phyloP scores from a whole-genome alignment of 2,888 invertebrate species.

The Trichacis sp. region DNA sequence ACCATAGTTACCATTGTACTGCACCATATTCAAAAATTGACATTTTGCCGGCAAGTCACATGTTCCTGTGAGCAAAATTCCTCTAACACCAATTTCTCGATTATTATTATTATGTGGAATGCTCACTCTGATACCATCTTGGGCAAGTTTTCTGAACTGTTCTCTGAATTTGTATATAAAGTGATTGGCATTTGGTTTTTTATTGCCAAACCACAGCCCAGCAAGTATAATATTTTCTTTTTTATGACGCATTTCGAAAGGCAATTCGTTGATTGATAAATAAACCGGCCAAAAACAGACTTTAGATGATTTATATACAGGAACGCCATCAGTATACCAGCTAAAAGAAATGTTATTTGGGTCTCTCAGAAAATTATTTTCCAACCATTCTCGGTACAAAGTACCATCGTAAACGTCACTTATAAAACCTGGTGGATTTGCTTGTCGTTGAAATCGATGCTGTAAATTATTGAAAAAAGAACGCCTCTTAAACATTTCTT shows the following conservation, averaged over 20 bases:
- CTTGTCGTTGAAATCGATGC: background rate
- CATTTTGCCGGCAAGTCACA: background rate
- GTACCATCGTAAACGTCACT: background rate
- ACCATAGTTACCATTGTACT: background rate
- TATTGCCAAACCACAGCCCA: slow-evolving; percentile 34
- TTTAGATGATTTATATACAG: no score
- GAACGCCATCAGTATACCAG: no score
- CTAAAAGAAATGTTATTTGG: no score
- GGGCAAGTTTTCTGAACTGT: background rate
- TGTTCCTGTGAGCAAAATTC: background rate
- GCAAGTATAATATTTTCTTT: slow-evolving; percentile 32
- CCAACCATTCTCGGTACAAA: slow-evolving; percentile 5
- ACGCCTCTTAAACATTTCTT: slow-evolving; percentile 6
- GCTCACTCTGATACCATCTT: no score
- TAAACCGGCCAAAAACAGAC: slow-evolving; percentile 42
- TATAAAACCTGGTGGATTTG: background rate
- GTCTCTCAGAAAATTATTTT: slow-evolving; percentile 16
- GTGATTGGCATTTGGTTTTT: slow-evolving; percentile 32
- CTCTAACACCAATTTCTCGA: slow-evolving; percentile 1
- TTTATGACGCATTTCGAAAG: slow-evolving; percentile 19
- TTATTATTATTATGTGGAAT: no score
- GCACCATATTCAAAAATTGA: background rate
- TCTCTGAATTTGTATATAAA: slow-evolving; percentile 10
- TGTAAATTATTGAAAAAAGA: slow-evolving; percentile 16
- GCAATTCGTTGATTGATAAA: no score